Conservation (phyloP, 2,797 vertebrate genomes). For the Spea hammondii region DNA sequence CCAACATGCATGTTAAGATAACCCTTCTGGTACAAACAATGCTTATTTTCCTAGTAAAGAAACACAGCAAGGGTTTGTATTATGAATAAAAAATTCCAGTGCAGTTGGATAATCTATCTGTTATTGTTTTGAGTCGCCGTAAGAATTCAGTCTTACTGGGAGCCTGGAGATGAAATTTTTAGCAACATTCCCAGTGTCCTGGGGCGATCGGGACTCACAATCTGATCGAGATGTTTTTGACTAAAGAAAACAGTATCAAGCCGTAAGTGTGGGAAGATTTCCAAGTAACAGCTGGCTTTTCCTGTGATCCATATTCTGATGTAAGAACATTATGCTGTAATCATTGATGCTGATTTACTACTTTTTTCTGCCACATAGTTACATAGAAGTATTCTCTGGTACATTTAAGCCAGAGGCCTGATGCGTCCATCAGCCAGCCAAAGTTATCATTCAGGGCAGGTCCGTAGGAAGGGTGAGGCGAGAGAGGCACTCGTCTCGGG, state of each 20-base stretch:
- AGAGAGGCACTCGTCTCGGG: no score
- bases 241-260: conserved; percentile 41
- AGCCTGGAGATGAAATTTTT: conserved; percentile 11
- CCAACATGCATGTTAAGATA: conserved; percentile 18
- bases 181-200: conserved; percentile 32
- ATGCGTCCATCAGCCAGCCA: no score
- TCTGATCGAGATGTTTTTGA: conserved; percentile 17
- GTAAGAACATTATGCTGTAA: conserved; percentile 3
- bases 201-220: conserved; percentile 12
- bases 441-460: no score
- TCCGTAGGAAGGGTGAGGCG: no score
- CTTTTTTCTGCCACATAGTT: not conserved
- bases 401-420: no score
- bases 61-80: not conserved
- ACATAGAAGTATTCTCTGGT: no score
- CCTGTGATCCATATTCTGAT: conserved; percentile 34
- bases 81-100: conserved; percentile 22
- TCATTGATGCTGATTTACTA: conserved; percentile 1
- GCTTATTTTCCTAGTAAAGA: conserved; percentile 27
- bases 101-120: conserved; percentile 18
- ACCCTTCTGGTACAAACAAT: conserved; percentile 9
- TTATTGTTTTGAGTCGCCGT: conserved; percentile 41
- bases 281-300: conserved; percentile 36
- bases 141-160: conserved; percentile 26
- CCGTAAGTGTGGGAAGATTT: conserved; percentile 12